These are phyloP conservation scores for Heliopora coerulea DNA, from an alignment of 92 coral and sea anemone species.

Conservation along the genomic window DNA sequence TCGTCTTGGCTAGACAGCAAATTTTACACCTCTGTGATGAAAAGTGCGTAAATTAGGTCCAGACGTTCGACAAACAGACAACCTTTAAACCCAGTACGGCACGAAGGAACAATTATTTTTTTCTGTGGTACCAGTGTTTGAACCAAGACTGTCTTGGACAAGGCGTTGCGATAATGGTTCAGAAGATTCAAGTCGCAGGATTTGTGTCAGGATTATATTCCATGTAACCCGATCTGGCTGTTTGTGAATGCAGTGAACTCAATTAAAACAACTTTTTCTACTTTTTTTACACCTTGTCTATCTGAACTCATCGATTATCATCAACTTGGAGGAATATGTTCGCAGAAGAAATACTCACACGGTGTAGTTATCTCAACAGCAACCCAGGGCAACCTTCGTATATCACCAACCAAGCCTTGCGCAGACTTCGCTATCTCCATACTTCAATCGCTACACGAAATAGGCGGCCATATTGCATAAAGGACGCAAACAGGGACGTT, in stretches of 20 bases:
- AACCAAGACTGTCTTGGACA: too few species aligned
- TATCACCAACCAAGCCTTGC: conserved; percentile 25
- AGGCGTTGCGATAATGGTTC: too few species aligned
- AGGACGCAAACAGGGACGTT: background rate
- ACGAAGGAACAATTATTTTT: too few species aligned
- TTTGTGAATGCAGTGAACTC: background rate
- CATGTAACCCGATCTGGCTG: background rate
- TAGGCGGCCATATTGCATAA: conserved; percentile 19
- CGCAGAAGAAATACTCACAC: background rate
- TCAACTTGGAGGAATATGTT: conserved; percentile 9
- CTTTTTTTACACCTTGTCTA: background rate
- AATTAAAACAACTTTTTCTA: background rate
- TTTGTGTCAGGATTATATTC: too few species aligned
- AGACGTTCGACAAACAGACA: too few species aligned
- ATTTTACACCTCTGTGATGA: too few species aligned
- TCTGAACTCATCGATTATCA: conserved; percentile 1
- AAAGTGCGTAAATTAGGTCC: too few species aligned
- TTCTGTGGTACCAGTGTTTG: too few species aligned
- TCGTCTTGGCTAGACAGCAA: too few species aligned
- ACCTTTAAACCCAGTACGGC: too few species aligned
- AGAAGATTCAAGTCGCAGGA: too few species aligned
- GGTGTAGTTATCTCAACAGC: conserved; percentile 10
- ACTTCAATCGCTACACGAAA: conserved; percentile 34
- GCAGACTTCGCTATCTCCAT: conserved; percentile 24
- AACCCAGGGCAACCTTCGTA: conserved; percentile 4